Evolutionary conservation across 64 coral and sea anemone genomes (phyloP).

Genomic region (Pachyseris speciosa): DNA sequence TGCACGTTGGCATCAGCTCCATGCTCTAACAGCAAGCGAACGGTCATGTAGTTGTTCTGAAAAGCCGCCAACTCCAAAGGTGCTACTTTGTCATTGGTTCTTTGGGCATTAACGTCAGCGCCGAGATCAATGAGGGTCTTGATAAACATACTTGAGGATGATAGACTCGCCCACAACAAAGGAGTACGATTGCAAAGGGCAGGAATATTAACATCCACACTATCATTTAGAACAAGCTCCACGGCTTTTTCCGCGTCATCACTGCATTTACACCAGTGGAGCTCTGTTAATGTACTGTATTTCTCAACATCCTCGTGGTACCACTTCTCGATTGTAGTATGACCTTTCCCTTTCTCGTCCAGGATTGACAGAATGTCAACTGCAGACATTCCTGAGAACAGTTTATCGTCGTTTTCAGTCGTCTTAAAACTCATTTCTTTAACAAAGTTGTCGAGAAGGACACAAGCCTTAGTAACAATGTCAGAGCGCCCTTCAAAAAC

Average conservation of each 20-base stretch:
- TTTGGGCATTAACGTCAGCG: slow-evolving; percentile 6
- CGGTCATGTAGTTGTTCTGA: background rate
- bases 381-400: background rate
- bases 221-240: slow-evolving; percentile 7
- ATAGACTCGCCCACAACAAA: slow-evolving; percentile 2
- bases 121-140: slow-evolving; percentile 16
- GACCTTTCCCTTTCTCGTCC: background rate
- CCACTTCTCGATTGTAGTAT: background rate
- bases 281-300: background rate
- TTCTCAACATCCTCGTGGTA: background rate
- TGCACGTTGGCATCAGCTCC: background rate
- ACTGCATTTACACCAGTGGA: background rate
- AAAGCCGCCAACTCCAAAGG: background rate
- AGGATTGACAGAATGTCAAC: background rate
- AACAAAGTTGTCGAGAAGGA: background rate
- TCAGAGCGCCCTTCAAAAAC: background rate
- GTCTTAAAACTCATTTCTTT: background rate
- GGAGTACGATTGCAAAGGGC: background rate
- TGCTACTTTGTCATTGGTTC: background rate
- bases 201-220: background rate
- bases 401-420: background rate
- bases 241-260: background rate
- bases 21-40: background rate
- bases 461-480: background rate
- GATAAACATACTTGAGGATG: background rate